Base-by-base conservation (phyloP, 2,113 vertebrate genomes). In the Delphinus delphis region DNA sequence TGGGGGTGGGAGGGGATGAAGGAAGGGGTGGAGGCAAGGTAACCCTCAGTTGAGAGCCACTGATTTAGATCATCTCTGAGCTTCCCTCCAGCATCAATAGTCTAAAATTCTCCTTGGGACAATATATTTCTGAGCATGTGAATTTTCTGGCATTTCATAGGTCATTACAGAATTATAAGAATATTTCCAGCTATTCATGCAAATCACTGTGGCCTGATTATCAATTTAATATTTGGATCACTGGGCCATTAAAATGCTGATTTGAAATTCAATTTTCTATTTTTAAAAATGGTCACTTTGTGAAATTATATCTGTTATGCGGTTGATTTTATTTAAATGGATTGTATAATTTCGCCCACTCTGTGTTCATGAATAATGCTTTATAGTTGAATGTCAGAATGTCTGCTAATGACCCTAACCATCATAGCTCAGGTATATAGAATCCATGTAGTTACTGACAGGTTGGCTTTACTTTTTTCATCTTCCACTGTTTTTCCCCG, bases 141-240 rank as follows among this genome's bases (percentile, higher is more conserved):
- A 92, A 53, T 96, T 97, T 94, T 80, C 38, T 90, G 89, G 7
- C 68, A 84, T 96, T 93, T 92, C 33, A 36, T 67, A 97, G 86
- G 92, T 21, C 9, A 68, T 82, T 95, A 84, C 31, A 84, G 89
- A 90, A 92, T 96, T 97, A 71, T 36, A 87, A 79, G 83, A 92
- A 67, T 93, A 68, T 87, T 91, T 88, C 74, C 82, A 81, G 23
- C 93, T 87, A 50, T 31, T 95, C 83, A 63, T 73, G 73, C n/a
- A 95, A 96, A 96, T 96, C 70, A 81, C 95, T 90, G n/a, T 88
- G 89, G 70, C 94, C 97, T 96, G 95, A 96, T 98, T 96, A 97
- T 97, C 96, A 95, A 91, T 87, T 97, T 97, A 96, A 94, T 96
- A 90, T 95, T 95, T 98, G 95, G 93, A 98, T 97, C 97, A 94